Percentiles rank a stretch among this genome's conserved stretches.
Evolutionary conservation across 2,113 vertebrate genomes (phyloP).

Genomic region (Ranitomeya variabilis): DNA sequence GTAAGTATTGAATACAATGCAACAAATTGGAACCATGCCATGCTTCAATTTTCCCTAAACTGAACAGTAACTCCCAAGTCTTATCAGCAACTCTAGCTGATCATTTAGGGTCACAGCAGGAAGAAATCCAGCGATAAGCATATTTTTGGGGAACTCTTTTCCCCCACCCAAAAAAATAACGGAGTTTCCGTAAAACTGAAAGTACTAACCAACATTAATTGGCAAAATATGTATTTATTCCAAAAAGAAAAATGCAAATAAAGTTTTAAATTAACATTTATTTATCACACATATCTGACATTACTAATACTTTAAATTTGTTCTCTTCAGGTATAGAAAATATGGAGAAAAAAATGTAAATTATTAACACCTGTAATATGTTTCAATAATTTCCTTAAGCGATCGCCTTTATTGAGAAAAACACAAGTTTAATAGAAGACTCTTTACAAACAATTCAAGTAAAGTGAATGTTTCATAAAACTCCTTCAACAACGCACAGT

Average conservation of each 20-base stretch:
- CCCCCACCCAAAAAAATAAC: neutral
- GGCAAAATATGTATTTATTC: neutral
- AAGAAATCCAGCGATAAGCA: neutral
- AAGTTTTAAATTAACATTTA: constrained; percentile 56
- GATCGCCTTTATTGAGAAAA: constrained; percentile 1
- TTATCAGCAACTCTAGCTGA: neutral
- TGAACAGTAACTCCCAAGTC: neutral
- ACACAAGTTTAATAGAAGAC: constrained; percentile 59
- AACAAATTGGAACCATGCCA: neutral
- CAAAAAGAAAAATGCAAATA: neutral
- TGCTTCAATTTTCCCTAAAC: neutral
- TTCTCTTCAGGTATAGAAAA: constrained; percentile 38
- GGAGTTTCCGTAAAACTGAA: neutral
- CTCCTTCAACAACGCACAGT: neutral
- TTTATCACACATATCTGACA: constrained; percentile 37
- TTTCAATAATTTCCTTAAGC: neutral
- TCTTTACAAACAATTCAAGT: constrained; percentile 79
- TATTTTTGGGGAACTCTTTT: neutral
- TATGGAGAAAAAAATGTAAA: neutral
- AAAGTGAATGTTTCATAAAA: constrained; percentile 64
- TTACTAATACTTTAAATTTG: constrained; percentile 5
- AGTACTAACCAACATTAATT: neutral
- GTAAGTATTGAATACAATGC: too few relatives aligned
- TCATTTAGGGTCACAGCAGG: neutral
- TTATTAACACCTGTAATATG: neutral